A percentile compares a stretch with the other conserved stretches of the same genome.
Conservation (phyloP, 2,113 vertebrate genomes). For the Oreochromis tanganicae region DNA sequence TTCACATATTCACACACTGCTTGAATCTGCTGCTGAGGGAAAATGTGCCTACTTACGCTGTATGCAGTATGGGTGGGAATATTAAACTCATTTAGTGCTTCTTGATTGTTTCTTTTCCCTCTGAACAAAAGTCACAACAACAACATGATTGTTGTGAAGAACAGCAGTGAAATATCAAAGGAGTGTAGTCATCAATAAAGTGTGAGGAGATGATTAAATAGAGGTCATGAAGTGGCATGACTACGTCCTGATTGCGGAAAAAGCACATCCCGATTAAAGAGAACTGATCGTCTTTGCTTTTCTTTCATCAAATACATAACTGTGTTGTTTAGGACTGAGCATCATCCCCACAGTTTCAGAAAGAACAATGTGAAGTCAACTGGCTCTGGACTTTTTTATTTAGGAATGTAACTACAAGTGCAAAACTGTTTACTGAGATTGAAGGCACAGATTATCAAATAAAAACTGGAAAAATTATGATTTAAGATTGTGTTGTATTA, state of each 20-base stretch:
- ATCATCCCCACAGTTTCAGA: neutral
- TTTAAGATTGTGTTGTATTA: neutral
- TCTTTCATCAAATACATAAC: neutral
- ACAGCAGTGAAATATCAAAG: neutral
- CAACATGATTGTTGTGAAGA: neutral
- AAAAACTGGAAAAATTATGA: slow-evolving; percentile 10
- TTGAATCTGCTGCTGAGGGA: neutral
- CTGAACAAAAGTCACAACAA: neutral
- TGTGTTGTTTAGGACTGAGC: neutral
- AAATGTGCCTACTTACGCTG: neutral
- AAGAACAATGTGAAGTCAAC: slow-evolving; percentile 20
- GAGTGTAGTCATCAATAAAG: neutral
- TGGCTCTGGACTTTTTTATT: slow-evolving; percentile 38
- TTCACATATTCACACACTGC: neutral
- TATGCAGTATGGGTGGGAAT: neutral
- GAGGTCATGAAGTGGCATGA: neutral
- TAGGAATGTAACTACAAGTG: slow-evolving; percentile 18
- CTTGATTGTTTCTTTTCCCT: neutral
- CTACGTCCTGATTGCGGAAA: neutral
- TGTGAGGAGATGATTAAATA: neutral
- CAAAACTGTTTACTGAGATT: slow-evolving; percentile 19
- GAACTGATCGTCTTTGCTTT: neutral
- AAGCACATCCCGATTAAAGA: neutral
- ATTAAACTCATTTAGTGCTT: neutral
- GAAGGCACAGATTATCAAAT: slow-evolving; percentile 17